Conservation (phyloP, 2,113 vertebrate species). For the Balaeniceps rex region DNA sequence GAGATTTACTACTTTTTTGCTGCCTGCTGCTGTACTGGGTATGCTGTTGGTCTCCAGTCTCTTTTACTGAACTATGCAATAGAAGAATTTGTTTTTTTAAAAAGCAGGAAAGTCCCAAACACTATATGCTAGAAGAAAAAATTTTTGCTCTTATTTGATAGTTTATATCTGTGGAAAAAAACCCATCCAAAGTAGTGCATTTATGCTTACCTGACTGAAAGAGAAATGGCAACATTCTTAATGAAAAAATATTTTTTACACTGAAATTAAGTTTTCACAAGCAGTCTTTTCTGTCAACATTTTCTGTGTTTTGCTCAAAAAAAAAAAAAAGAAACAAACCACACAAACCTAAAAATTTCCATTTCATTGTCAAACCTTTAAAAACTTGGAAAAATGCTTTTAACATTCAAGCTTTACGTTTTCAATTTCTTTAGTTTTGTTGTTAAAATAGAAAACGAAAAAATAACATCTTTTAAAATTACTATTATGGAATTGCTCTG, state of each 20-base stretch:
- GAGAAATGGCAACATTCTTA: not conserved
- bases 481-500: not conserved
- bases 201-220: not conserved
- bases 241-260: not conserved
- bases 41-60: not conserved
- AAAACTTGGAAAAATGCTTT: not conserved
- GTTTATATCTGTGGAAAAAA: not conserved
- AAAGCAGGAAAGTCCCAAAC: not conserved
- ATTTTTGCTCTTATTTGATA: not conserved
- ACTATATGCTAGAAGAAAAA: not conserved
- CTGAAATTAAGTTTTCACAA: not conserved
- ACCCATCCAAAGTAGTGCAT: not conserved
- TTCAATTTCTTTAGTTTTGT: not conserved
- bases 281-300: not conserved
- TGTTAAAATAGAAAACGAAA: not conserved
- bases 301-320: not conserved
- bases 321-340: not conserved
- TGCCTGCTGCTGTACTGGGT: not conserved
- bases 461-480: not conserved
- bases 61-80: not conserved
- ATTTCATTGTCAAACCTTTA: not conserved
- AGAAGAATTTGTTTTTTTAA: not conserved
- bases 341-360: not conserved
- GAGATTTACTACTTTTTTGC: not conserved
- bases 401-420: not conserved